Evolutionary conservation across 2,888 invertebrate species (phyloP).

Genomic region (Chymomyza fuscimana): DNA sequence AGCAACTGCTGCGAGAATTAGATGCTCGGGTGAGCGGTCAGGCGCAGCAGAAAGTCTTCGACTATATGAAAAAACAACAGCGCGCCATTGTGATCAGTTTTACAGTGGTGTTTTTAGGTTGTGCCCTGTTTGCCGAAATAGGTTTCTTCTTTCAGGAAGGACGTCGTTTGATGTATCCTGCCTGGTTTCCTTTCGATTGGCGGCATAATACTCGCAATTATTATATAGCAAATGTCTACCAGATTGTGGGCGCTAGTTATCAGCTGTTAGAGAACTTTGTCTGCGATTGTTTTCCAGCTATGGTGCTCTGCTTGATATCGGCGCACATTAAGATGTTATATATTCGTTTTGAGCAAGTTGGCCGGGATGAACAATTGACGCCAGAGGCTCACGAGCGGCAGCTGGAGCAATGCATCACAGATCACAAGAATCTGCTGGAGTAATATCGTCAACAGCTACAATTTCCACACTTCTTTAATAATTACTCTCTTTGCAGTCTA

Average conservation of each 20-base stretch:
- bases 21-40: slow-evolving; percentile 46
- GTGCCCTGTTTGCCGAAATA: slow-evolving; percentile 52
- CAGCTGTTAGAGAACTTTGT: slow-evolving; percentile 55
- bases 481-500: slow-evolving; percentile 20
- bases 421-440: slow-evolving; percentile 59
- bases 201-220: slow-evolving; percentile 45
- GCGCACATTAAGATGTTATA: slow-evolving; percentile 59
- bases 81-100: slow-evolving; percentile 42
- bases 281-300: slow-evolving; percentile 63
- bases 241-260: slow-evolving; percentile 53
- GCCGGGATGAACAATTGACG: slow-evolving; percentile 37
- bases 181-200: slow-evolving; percentile 72
- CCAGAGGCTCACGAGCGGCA: slow-evolving; percentile 31
- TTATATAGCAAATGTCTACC: slow-evolving; percentile 57
- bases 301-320: slow-evolving; percentile 58
- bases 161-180: slow-evolving; percentile 62
- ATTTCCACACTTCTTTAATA: slow-evolving; percentile 20
- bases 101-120: slow-evolving; percentile 46
- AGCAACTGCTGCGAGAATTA: slow-evolving; percentile 34
- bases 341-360: slow-evolving; percentile 56
- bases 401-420: slow-evolving; percentile 58
- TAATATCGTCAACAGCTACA: slow-evolving; percentile 42
- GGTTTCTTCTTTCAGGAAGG: slow-evolving; percentile 48
- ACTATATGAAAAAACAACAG: slow-evolving; percentile 35
- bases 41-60: slow-evolving; percentile 43